Base-by-base conservation (phyloP, 2,113 vertebrate genomes). In the Girardinichthys multiradiatus region DNA sequence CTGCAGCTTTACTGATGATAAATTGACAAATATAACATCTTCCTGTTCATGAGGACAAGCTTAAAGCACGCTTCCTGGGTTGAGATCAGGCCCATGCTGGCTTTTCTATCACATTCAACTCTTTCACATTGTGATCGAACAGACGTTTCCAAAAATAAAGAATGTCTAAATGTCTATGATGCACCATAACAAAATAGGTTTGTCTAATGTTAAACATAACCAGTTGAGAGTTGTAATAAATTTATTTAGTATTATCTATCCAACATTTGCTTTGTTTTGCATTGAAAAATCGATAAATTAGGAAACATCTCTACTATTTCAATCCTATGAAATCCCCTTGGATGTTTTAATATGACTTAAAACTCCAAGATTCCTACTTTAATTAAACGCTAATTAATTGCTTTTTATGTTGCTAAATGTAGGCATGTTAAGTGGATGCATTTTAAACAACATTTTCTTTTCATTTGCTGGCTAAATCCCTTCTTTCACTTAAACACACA, bases 401-500 rank as follows among this genome's bases (percentile, higher is more conserved):
- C 24, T 21, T n/a, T 54, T 54, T 54, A 10, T n/a, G 7, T 54
- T 54, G 24, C 48, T 54, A 8, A 54, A n/a, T 54, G 21, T 10
- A n/a, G 8, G 19, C 13, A 59, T 29, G 15, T 29, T 59, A 29
- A 59, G 28, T 60, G 28, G 28, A 30, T 10, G 48, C 17, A 54
- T 21, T n/a, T 54, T 54, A 11, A 3, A 7, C 8, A 54, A n/a
- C 19, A 24, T 15, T 72, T 76, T 66, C 9, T 45, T 37, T 60
- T 37, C 12, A 26, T 27, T 21, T 54, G 9, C 30, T 63, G 17
- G 6, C 21, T 30, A 2, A 75, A 30, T 68, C 13, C 58, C 63
- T 2, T 74, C 26, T 80, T 9, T 64, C n/a, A 30, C 60, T 70
- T 0, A 37, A 57, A 86, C 73, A 26, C 54, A 2, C 59, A 99